A percentile compares a stretch with the other conserved stretches of the same genome.
phyloP scores from a whole-genome alignment of 2,888 invertebrate genomes.

The Eupsilia transversa region DNA sequence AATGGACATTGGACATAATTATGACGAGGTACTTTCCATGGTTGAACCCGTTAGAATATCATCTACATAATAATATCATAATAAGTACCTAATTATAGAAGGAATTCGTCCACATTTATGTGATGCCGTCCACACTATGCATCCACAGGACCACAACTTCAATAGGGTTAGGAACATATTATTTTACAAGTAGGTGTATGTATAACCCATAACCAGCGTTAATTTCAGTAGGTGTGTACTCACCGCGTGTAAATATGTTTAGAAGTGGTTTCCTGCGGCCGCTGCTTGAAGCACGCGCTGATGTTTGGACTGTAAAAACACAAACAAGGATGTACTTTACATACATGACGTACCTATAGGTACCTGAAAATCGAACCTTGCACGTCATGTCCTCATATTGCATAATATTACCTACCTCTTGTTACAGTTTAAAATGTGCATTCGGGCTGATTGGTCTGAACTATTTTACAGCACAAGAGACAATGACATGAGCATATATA shows the following conservation, averaged over 20 bases:
- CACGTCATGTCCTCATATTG: not conserved
- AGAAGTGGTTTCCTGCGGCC: slow-evolving; percentile 33
- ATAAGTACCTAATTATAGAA: not conserved
- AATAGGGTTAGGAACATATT: not conserved
- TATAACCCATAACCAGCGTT: not conserved
- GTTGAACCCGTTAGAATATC: not conserved
- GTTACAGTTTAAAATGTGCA: not conserved
- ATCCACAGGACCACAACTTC: not conserved
- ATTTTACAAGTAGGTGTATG: not conserved
- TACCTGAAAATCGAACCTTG: not conserved
- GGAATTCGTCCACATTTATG: not conserved
- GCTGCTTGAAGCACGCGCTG: slow-evolving; percentile 5
- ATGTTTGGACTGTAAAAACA: slow-evolving; percentile 12
- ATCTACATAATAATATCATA: not conserved
- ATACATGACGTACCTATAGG: not conserved
- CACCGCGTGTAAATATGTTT: slow-evolving; percentile 32
- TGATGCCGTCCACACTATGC: not conserved
- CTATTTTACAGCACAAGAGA: not conserved
- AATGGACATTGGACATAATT: too few relatives aligned
- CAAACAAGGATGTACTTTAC: slow-evolving; percentile 8
- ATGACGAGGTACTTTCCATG: not conserved
- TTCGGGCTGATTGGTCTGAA: not conserved
- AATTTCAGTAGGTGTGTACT: not conserved
- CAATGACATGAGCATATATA: not conserved
- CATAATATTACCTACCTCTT: not conserved